phyloP scores from a whole-genome alignment of 1,140 invertebrate species.

The Magallana ariakensis region DNA sequence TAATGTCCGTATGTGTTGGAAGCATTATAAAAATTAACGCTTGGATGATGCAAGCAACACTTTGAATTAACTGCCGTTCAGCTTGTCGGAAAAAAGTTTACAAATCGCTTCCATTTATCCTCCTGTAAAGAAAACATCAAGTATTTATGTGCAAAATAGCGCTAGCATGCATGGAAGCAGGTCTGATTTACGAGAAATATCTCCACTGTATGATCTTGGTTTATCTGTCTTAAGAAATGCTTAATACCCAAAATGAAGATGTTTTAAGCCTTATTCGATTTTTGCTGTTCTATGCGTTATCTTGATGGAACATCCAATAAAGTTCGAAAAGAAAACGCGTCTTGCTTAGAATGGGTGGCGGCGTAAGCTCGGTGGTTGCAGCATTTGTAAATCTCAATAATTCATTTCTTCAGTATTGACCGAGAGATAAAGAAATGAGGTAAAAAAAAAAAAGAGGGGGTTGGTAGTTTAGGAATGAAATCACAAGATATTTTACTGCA shows the following conservation, averaged over 20 bases:
- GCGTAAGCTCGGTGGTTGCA: background rate
- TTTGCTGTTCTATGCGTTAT: background rate
- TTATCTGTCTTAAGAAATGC: background rate
- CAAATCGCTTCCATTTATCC: too few species aligned
- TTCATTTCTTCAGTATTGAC: background rate
- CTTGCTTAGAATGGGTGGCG: background rate
- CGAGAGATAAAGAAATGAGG: background rate
- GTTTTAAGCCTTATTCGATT: slow-evolving; percentile 1
- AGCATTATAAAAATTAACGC: too few species aligned
- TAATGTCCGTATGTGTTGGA: too few species aligned
- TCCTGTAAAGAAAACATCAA: too few species aligned
- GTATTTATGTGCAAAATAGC: too few species aligned
- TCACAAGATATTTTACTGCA: too few species aligned
- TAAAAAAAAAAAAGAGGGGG: background rate
- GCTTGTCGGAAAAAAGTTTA: too few species aligned
- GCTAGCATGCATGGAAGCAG: background rate
- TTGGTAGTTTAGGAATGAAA: too few species aligned
- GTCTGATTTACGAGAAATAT: slow-evolving; percentile 20
- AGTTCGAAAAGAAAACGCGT: background rate
- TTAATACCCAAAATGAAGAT: slow-evolving; percentile 8
- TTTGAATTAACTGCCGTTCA: too few species aligned
- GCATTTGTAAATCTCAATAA: background rate
- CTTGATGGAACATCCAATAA: background rate
- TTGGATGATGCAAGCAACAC: too few species aligned
- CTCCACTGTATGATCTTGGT: background rate